phyloP scores from a whole-genome alignment of 2,888 invertebrate species.

The Bedellia somnulentella region DNA sequence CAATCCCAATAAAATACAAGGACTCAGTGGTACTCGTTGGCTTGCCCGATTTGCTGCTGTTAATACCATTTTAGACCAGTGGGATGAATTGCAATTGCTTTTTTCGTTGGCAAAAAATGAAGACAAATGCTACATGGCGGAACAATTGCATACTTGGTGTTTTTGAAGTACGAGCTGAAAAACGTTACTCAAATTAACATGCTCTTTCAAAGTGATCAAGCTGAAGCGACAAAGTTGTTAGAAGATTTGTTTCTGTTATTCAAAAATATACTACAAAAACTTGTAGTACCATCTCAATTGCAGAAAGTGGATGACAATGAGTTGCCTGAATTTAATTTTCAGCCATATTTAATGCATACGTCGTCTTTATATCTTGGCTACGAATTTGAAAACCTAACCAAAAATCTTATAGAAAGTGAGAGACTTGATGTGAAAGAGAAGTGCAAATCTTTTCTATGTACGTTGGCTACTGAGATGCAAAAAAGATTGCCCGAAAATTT shows the following conservation, averaged over 20 bases:
- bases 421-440: background rate
- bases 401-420: background rate
- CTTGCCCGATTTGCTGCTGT: too few relatives aligned
- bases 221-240: too few relatives aligned
- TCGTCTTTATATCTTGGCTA: constrained; percentile 1
- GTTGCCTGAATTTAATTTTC: too few relatives aligned
- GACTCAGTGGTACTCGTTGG: too few relatives aligned
- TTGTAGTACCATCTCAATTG: background rate
- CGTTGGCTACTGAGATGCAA: background rate
- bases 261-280: background rate
- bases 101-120: too few relatives aligned
- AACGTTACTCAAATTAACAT: too few relatives aligned
- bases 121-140: background rate
- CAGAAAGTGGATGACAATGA: background rate
- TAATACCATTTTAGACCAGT: too few relatives aligned
- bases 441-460: background rate
- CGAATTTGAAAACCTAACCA: background rate
- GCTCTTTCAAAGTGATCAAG: too few relatives aligned
- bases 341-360: background rate
- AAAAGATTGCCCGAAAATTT: background rate
- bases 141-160: background rate
- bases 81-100: too few relatives aligned
- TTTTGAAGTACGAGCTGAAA: too few relatives aligned
- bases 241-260: too few relatives aligned
- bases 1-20: too few relatives aligned